Evolutionary conservation across 2,797 vertebrate genomes (phyloP).

Genomic region (Nannoperca australis): DNA sequence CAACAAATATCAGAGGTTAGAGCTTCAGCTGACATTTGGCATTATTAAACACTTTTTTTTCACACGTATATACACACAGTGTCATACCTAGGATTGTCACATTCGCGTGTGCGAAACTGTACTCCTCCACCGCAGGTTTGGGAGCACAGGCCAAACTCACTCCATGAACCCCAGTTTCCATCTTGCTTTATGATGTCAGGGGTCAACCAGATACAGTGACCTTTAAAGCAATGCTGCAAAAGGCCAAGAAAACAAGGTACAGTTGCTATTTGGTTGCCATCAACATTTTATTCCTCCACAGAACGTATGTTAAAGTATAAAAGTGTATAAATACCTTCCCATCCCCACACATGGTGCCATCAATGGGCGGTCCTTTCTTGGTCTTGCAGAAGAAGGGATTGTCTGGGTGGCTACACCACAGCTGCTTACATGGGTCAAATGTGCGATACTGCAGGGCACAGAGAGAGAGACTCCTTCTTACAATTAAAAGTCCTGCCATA

Average conservation of each 20-base stretch:
- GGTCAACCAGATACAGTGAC: conserved; percentile 96
- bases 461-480: conserved; percentile 61
- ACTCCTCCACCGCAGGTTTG: conserved; percentile 93
- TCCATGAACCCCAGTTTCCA: conserved; percentile 97
- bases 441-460: conserved; percentile 92
- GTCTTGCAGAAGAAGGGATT: conserved; percentile 99
- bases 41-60: neutral
- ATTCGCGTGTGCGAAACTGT: conserved; percentile 92
- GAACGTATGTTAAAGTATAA: neutral
- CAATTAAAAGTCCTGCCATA: conserved; percentile 36
- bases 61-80: neutral
- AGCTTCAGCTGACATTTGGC: neutral
- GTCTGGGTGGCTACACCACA: conserved; percentile 98
- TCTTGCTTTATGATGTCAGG: conserved; percentile 96
- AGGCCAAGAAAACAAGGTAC: conserved; percentile 17
- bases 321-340: conserved; percentile 89
- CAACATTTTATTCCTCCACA: neutral
- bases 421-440: conserved; percentile 97
- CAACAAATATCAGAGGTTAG: conserved; percentile 6
- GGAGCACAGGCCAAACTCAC: conserved; percentile 94
- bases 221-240: conserved; percentile 96
- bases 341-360: conserved; percentile 94
- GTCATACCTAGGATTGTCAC: conserved; percentile 94
- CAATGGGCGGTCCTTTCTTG: conserved; percentile 97
- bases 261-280: neutral